Evolutionary conservation across 2,113 vertebrate species (phyloP).

Genomic region (Myotis yumanensis): DNA sequence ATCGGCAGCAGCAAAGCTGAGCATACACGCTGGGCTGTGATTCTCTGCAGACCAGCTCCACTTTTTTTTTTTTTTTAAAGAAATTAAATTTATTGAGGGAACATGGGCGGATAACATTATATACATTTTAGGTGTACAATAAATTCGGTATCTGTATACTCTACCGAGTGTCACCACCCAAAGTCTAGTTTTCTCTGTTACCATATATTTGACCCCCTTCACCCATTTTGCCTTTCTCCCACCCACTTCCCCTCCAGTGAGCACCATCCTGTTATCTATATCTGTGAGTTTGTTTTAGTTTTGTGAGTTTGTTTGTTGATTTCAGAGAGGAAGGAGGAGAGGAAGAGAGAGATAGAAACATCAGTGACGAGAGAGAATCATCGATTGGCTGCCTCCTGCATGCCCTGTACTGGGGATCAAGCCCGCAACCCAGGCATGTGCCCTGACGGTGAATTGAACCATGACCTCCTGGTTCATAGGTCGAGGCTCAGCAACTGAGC

Average conservation of each 20-base stretch:
- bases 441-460: too few species aligned
- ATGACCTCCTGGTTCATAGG: too few species aligned
- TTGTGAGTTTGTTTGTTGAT: background rate
- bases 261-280: too few species aligned
- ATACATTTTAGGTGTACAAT: background rate
- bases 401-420: too few species aligned
- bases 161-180: background rate
- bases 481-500: too few species aligned
- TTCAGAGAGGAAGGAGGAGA: too few species aligned
- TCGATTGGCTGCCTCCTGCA: too few species aligned
- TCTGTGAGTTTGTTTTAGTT: background rate
- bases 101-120: background rate
- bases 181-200: background rate
- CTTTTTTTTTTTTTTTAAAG: background rate
- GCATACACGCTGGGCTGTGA: background rate
- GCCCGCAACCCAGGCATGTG: too few species aligned
- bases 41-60: background rate
- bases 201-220: background rate
- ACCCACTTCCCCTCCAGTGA: background rate
- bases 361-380: too few species aligned
- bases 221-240: background rate
- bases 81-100: background rate
- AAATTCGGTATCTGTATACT: background rate
- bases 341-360: too few species aligned
- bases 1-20: background rate